Conservation (phyloP, 64 coral and sea anemone genomes). For the Acropora yongei region DNA sequence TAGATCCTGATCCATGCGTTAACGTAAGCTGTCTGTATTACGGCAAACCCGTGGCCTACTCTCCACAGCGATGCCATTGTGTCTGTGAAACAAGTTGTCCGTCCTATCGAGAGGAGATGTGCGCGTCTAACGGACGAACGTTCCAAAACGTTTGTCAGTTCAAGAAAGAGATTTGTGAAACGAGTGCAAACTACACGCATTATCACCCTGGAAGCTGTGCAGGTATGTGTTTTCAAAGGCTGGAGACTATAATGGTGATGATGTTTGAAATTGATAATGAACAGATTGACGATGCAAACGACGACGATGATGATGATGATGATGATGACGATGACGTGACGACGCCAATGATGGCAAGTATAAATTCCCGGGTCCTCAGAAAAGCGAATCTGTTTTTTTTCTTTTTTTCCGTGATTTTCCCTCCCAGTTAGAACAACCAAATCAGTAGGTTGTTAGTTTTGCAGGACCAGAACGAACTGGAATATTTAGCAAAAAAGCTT, state of each 20-base stretch:
- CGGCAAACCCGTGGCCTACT: constrained; percentile 30
- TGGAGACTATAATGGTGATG: not conserved
- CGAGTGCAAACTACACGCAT: constrained; percentile 44
- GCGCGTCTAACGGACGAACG: constrained; percentile 50
- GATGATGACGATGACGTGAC: too few species aligned
- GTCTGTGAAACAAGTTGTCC: constrained; percentile 53
- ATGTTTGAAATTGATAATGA: not conserved
- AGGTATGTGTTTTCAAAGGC: not conserved
- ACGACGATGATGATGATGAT: too few species aligned
- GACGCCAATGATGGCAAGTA: too few species aligned
- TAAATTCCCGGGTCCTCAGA: too few species aligned
- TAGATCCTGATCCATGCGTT: constrained; percentile 30
- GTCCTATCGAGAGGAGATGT: constrained; percentile 60
- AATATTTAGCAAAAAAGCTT: too few species aligned
- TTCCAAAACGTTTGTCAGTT: constrained; percentile 68
- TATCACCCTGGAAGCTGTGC: constrained; percentile 59
- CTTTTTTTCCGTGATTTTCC: too few species aligned
- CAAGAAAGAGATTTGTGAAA: constrained; percentile 62
- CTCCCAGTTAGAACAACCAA: too few species aligned
- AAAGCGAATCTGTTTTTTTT: too few species aligned
- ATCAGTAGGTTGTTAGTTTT: too few species aligned
- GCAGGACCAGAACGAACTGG: too few species aligned
- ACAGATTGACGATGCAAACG: too few species aligned
- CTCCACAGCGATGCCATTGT: constrained; percentile 27
- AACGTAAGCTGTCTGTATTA: constrained; percentile 43